phyloP scores from a whole-genome alignment of 2,797 vertebrate species.

The Hydrophis major region DNA sequence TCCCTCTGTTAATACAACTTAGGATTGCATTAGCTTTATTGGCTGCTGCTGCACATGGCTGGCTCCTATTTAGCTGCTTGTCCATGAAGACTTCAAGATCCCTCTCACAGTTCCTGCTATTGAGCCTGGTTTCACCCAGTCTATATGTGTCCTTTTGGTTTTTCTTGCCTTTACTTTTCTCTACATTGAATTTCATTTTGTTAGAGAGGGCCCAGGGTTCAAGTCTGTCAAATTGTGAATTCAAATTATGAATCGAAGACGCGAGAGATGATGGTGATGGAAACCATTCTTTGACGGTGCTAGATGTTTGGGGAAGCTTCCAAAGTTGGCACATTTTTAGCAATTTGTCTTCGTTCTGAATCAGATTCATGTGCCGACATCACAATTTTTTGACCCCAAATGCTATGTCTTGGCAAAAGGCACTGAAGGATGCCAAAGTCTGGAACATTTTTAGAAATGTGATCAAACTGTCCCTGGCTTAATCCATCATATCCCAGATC shows the following conservation, averaged over 20 bases:
- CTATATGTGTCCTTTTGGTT: too few relatives aligned
- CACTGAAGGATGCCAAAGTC: not conserved
- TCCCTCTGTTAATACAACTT: too few relatives aligned
- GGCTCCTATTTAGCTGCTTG: too few relatives aligned
- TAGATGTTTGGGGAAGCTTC: not conserved
- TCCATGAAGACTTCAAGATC: too few relatives aligned
- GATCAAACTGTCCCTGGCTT: not conserved
- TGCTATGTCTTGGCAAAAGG: not conserved
- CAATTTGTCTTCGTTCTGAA: not conserved
- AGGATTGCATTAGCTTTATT: too few relatives aligned
- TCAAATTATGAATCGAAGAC: not conserved
- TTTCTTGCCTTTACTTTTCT: too few relatives aligned
- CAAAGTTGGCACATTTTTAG: not conserved
- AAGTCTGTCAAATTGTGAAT: too few relatives aligned
- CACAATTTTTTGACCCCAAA: not conserved
- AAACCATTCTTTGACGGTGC: not conserved
- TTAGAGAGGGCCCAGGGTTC: too few relatives aligned
- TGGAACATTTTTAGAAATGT: not conserved
- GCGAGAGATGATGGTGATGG: not conserved
- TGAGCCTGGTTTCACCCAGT: too few relatives aligned
- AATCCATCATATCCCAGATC: not conserved
- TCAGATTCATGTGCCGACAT: not conserved
- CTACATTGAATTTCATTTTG: too few relatives aligned
- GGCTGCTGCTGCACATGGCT: too few relatives aligned
- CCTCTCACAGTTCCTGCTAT: too few relatives aligned